phyloP scores from a whole-genome alignment of 2,888 invertebrate genomes.

The Homarus gammarus region DNA sequence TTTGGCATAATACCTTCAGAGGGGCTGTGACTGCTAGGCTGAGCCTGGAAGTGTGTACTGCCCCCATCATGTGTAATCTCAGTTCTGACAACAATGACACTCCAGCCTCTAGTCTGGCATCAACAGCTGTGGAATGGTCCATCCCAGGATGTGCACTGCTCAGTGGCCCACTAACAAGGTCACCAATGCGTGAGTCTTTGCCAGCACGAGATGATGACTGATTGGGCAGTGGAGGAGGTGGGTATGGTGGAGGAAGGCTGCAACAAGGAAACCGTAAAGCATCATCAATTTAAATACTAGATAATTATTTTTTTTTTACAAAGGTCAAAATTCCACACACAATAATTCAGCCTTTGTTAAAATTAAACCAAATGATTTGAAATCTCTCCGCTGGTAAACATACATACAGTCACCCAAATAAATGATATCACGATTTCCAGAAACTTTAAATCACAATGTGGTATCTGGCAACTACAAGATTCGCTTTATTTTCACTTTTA shows the following conservation, averaged over 20 bases:
- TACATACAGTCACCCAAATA: too few relatives aligned
- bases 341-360: too few relatives aligned
- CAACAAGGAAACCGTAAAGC: too few relatives aligned
- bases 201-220: slow-evolving; percentile 39
- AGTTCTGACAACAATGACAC: slow-evolving; percentile 89
- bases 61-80: slow-evolving; percentile 85
- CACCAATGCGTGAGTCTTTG: slow-evolving; percentile 62
- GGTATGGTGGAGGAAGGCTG: slow-evolving; percentile 57
- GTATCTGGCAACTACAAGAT: too few relatives aligned
- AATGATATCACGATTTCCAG: too few relatives aligned
- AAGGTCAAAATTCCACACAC: too few relatives aligned
- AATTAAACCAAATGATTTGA: too few relatives aligned
- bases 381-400: too few relatives aligned
- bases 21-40: slow-evolving; percentile 82
- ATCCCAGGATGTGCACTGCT: slow-evolving; percentile 64
- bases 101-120: slow-evolving; percentile 88
- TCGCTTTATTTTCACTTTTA: too few relatives aligned
- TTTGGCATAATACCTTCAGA: slow-evolving; percentile 77
- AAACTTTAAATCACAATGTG: too few relatives aligned
- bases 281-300: too few relatives aligned
- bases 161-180: slow-evolving; percentile 39
- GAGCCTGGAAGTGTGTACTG: slow-evolving; percentile 84
- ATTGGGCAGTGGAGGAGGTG: slow-evolving; percentile 43
- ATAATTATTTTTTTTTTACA: too few relatives aligned
- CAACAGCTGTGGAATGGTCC: slow-evolving; percentile 83